Evolutionary conservation across 2,113 vertebrate genomes (phyloP), one percentile per base, ranked within the genome.

Genomic region (Pseudorhombus dupliciocellatus): DNA sequence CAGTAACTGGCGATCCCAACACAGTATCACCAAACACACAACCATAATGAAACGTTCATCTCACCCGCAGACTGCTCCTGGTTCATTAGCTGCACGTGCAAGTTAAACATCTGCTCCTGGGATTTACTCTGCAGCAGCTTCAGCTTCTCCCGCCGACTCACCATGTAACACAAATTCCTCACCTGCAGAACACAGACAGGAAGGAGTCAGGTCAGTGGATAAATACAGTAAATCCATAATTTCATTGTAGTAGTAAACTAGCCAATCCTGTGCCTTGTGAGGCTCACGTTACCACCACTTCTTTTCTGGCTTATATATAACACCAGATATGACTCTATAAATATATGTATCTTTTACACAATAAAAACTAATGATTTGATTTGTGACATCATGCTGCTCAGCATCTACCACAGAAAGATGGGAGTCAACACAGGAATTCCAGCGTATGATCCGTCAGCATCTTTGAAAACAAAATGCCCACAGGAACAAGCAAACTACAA

Each of bases 131-230:
- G 95, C 69, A 97, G 93, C 65, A 97, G 85, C 90, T 99, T 99
- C 78, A 99, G 92, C 80, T 99, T 99, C 90, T 99, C 98, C 86
- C 97, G 93, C n/a, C 97, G 95, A 91, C 95, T 97, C 88, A 99
- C 98, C 98, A 99, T 99, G 93, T 99, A 99, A 86, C 98, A 99
- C 86, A 99, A 83, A 84, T 99, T 99, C 83, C 98, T 96, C 79
- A 99, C 98, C 98, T 99, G 81, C 0, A 71, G 3, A 42, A 16
- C 1, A 15, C 53, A 50, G 44, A 61, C 14, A 8, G 7, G 2
- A 16, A 2, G 5, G 46, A 2, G 18, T 50, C 12, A 54, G 12
- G 4, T n/a, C n/a, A n/a, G n/a, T n/a, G n/a, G n/a, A n/a, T n/a
- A n/a, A n/a, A n/a, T n/a, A n/a, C n/a, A n/a, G n/a, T n/a, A n/a